phyloP scores from a whole-genome alignment of 2,113 vertebrate genomes.

The Cnemophilus loriae region DNA sequence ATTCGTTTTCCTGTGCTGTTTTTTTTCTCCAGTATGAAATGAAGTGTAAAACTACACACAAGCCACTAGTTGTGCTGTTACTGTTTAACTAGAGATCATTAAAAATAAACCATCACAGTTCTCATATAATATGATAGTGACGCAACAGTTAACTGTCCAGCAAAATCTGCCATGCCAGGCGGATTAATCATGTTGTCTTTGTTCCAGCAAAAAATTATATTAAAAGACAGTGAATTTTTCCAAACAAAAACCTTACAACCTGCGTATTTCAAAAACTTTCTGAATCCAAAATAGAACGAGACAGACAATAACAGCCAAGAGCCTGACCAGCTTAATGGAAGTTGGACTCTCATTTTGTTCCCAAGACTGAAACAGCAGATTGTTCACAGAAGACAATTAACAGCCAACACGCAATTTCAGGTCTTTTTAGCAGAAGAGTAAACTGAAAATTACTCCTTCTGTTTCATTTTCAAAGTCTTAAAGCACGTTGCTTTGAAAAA shows the following conservation, averaged over 20 bases:
- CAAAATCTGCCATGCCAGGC: neutral
- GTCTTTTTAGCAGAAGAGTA: neutral
- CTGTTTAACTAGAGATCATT: neutral
- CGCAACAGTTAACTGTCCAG: neutral
- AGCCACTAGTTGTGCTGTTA: neutral
- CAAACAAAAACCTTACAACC: neutral
- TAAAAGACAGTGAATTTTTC: neutral
- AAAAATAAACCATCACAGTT: neutral
- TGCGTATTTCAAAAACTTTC: neutral
- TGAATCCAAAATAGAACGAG: constrained; percentile 1
- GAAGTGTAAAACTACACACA: neutral
- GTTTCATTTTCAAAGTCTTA: neutral
- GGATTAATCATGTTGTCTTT: neutral
- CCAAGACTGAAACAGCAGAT: neutral
- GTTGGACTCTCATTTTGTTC: neutral
- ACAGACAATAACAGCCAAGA: constrained; percentile 46
- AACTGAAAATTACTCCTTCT: neutral
- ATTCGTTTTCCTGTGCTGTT: neutral
- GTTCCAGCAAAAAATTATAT: neutral
- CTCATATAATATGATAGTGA: neutral
- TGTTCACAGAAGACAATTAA: neutral
- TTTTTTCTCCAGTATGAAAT: neutral
- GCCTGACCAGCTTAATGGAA: constrained; percentile 10
- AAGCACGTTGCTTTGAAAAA: neutral
- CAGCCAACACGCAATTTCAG: neutral